Conservation (phyloP, 2,888 invertebrate genomes). For the Spodoptera picta region DNA sequence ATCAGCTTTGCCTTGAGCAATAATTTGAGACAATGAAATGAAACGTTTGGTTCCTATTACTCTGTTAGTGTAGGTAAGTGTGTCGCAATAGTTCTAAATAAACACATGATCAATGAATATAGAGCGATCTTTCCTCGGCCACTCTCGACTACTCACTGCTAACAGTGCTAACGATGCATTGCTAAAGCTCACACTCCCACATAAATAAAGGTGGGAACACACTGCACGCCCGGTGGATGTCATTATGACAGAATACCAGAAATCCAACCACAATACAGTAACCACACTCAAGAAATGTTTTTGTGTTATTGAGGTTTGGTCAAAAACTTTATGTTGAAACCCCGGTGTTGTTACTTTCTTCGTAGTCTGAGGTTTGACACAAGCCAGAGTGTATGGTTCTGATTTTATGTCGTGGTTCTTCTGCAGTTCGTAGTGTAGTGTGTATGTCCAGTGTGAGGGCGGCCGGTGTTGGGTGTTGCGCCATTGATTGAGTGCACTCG, state of each 20-base stretch:
- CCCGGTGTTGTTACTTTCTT: no score
- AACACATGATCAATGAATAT: slow-evolving; percentile 29
- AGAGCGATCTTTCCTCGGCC: slow-evolving; percentile 37
- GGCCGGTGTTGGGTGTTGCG: slow-evolving; percentile 44
- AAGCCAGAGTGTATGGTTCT: no score
- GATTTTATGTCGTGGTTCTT: slow-evolving; percentile 13
- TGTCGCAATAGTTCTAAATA: slow-evolving; percentile 26
- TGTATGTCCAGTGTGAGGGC: slow-evolving; percentile 8
- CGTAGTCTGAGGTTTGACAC: no score
- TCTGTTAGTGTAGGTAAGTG: neutral
- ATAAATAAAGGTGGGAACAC: slow-evolving; percentile 36
- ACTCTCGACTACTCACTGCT: slow-evolving; percentile 14
- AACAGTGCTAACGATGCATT: slow-evolving; percentile 34
- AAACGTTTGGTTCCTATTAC: neutral
- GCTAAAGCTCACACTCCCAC: slow-evolving; percentile 21
- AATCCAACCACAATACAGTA: no score
- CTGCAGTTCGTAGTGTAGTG: slow-evolving; percentile 3
- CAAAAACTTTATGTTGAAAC: no score
- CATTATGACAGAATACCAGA: no score
- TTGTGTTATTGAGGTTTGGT: no score
- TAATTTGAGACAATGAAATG: slow-evolving; percentile 14
- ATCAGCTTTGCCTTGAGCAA: slow-evolving; percentile 7
- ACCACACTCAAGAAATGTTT: no score
- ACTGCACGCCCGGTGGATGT: no score
- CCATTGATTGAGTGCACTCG: slow-evolving; percentile 62